Base-by-base conservation (phyloP, 2,888 invertebrate species). In the Lypha dubia region DNA sequence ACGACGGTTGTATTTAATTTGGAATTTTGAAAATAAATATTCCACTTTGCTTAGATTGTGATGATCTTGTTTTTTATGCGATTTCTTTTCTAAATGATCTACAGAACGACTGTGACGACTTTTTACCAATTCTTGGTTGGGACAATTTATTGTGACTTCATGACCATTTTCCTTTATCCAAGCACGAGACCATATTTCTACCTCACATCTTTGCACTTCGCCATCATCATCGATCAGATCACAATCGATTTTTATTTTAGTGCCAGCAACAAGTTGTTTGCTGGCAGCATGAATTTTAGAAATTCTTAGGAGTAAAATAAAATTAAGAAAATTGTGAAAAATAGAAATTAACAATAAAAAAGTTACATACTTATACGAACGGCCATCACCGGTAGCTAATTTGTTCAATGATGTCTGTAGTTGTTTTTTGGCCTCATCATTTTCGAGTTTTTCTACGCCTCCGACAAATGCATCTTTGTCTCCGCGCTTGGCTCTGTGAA, bases 241-340 rank as follows among this genome's bases (percentile, higher is more conserved):
- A 67, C 94, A 94, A 86, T 93, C 93, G 58, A 96, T 93, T 88
- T 93, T 93, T 35, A 94, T 94, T 68, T 93, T 84, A 17, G 88
- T 88, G 22, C 95, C 95, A 13, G 93, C 89, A 0, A 94, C 94
- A 0, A 94, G 89, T 91, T 94, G 94, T 58, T 89, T 90, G 0
- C 92, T 91, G 3, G 93, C 93, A 75, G 92, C 89, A 88, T 91
- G 87, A 70, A 90, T 86, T 89, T 90, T 89, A 62, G 87, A 77
- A 88, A 91, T 86, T 87, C 92, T 86, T 28, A n/a, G n/a, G n/a
- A n/a, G n/a, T n/a, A 56, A 15, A 11, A 17, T 46, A 13, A 41
- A 49, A 22, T 22, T 38, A 58, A 22, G 0, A 32, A 56, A 41
- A 22, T 3, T 58, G 35, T 17, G 32, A 11, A 22, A 46, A 28